Base-by-base conservation (phyloP, 2,888 invertebrate genomes). In the Aphodius sticticus region DNA sequence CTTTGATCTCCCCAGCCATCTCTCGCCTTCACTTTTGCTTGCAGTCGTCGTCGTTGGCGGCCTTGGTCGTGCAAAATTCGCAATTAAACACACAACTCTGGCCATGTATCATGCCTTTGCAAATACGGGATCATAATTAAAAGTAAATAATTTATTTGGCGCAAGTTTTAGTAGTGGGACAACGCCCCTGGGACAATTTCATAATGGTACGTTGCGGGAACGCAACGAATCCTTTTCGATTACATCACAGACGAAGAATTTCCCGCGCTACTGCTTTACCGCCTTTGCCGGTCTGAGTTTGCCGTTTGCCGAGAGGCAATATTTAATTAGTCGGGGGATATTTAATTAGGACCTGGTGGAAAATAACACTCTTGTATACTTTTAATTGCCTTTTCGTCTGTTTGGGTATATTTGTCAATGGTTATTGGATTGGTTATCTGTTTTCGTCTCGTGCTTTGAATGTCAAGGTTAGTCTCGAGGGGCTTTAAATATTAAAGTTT, bases 91-190 rank as follows among this genome's bases (percentile, higher is more conserved):
- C 12, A 53, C 12, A 53, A 53, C 53, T 53, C 12, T 26, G 26
- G 26, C 26, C 53, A 5, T 53, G 53, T 12, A 53, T 53, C 9
- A 53, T 53, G 53, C 53, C 53, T 7, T 26, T 53, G 53, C 12
- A 53, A 53, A 53, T 53, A 53, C 53, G 53, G 53, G 53, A 53
- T 53, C 53, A 53, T 53, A 53, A 53, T 53, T 53, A 53, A 53
- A 53, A 53, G 53, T 53, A 53, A 53, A 53, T 53, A 53, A 53
- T 53, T 53, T 53, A 53, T 53, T 53, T 53, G 53, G 53, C 53
- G 53, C 53, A 53, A 53, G 53, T 53, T 53, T 53, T 53, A 53
- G 53, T 53, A 53, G 53, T 53, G 12, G 53, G 53, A 53, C 53
- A 12, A 53, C 53, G 53, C 53, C 53, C 53, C 12, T 12, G 53